Conservation (phyloP, 2,797 vertebrate genomes). For the Labroides dimidiatus region DNA sequence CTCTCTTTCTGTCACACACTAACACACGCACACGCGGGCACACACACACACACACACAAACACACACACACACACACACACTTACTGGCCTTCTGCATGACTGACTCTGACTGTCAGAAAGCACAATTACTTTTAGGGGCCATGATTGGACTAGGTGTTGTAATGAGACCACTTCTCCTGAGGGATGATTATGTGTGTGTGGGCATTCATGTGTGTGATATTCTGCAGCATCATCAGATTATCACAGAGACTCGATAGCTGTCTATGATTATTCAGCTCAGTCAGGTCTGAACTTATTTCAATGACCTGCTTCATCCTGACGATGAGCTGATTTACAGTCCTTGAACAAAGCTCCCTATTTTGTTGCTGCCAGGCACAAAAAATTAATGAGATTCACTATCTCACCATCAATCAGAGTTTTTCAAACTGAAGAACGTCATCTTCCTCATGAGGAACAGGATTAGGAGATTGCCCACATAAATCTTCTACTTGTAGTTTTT, state of each 20-base stretch:
- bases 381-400: conserved; percentile 34
- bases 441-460: conserved; percentile 3
- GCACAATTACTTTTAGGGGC: conserved; percentile 15
- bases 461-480: conserved; percentile 13
- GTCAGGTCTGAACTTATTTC: conserved; percentile 36
- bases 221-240: conserved; percentile 36
- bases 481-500: conserved; percentile 18
- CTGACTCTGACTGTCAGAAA: conserved; percentile 16
- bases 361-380: conserved; percentile 3
- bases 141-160: conserved; percentile 12
- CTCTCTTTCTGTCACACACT: no score
- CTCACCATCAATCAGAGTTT: conserved; percentile 33
- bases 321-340: conserved; percentile 29
- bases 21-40: conserved; percentile 47
- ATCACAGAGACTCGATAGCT: conserved; percentile 5
- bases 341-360: conserved; percentile 19
- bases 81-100: conserved; percentile 38
- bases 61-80: conserved; percentile 1
- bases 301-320: conserved; percentile 21
- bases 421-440: conserved; percentile 22
- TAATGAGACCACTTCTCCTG: conserved; percentile 5
- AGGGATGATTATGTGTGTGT: background rate
- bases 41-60: conserved; percentile 8
- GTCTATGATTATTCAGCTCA: conserved; percentile 47
- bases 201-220: background rate